A percentile compares a stretch with the other conserved stretches of the same genome.
Evolutionary conservation across 2,888 invertebrate species (phyloP).

Genomic region (Spilosoma lubricipeda): DNA sequence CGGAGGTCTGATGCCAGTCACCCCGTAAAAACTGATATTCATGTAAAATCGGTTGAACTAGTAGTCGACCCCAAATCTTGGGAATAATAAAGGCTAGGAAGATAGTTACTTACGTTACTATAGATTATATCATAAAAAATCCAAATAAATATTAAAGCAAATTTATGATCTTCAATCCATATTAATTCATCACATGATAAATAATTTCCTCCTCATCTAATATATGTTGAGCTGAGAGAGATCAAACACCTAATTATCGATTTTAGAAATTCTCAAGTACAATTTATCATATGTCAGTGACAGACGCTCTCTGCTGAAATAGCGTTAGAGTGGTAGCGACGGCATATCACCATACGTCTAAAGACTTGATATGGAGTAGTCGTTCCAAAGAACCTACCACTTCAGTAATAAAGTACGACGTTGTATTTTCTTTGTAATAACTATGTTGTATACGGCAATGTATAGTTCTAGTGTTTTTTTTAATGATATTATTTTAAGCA

Average conservation of each 20-base stretch:
- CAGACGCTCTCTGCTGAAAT: neutral
- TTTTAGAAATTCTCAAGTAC: neutral
- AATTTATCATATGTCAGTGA: conserved; percentile 2
- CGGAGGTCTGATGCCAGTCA: no score
- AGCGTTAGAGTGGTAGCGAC: neutral
- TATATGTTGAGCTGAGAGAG: neutral
- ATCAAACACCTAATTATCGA: neutral
- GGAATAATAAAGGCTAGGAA: no score
- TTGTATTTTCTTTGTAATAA: neutral
- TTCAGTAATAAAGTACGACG: neutral
- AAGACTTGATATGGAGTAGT: neutral
- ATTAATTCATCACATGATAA: neutral
- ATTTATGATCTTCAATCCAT: no score
- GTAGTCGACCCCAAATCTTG: no score
- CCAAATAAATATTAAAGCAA: no score
- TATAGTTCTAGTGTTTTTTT: no score
- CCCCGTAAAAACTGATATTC: no score
- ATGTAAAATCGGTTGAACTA: no score
- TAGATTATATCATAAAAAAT: no score
- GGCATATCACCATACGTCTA: neutral
- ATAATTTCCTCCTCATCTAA: neutral
- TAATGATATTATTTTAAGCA: no score
- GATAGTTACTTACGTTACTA: no score
- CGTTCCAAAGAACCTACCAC: neutral
- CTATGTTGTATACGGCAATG: no score